phyloP scores from a whole-genome alignment of 2,113 vertebrate genomes.

The Rhea americana region DNA sequence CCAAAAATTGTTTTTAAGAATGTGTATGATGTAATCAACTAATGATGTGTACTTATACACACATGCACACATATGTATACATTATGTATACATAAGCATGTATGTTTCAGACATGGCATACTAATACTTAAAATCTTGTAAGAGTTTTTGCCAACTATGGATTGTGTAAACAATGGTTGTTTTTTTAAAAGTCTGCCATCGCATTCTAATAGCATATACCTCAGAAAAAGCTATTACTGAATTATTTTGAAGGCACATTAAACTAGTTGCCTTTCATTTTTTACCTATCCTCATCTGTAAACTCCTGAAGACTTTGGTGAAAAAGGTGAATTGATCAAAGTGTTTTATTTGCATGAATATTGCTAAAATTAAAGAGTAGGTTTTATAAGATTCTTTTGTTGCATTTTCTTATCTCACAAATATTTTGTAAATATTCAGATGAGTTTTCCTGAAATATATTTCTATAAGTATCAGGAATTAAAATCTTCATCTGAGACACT shows the following conservation, averaged over 20 bases:
- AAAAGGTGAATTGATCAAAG: not conserved
- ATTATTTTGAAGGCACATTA: not conserved
- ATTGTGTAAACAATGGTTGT: not conserved
- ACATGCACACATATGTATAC: fast-evolving
- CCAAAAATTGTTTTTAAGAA: not conserved
- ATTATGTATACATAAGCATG: not conserved
- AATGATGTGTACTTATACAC: fast-evolving
- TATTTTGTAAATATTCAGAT: not conserved
- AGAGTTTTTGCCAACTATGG: not conserved
- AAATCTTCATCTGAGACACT: not conserved
- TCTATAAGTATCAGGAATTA: not conserved
- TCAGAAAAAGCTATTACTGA: not conserved
- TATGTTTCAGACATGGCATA: not conserved
- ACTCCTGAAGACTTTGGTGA: not conserved
- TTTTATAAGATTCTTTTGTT: not conserved
- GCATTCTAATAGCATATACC: not conserved
- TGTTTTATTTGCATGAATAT: not conserved
- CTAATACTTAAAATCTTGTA: not conserved
- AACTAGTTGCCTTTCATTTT: not conserved
- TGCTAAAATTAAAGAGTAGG: not conserved
- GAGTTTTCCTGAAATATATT: not conserved
- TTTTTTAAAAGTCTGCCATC: not conserved
- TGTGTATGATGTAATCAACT: not conserved
- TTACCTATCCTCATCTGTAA: not conserved
- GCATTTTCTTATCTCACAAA: not conserved